These are phyloP conservation scores for Paedocypris micromegethes DNA, from an alignment of 2,797 vertebrate species.

Conservation along the genomic window DNA sequence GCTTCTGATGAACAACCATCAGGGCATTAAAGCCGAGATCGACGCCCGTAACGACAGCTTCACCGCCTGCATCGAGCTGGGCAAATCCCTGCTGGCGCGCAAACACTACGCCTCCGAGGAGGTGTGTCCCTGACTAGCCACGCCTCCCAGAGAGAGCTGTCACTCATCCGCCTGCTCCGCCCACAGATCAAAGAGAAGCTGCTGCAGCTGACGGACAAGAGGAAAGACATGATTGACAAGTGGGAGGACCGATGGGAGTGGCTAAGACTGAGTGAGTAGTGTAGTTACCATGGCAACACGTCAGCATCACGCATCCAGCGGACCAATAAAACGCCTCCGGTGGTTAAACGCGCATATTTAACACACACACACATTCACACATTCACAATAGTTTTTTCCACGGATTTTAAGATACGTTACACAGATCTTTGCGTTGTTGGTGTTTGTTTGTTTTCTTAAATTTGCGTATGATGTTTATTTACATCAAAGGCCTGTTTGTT, in stretches of 20 bases:
- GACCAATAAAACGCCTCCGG: no score
- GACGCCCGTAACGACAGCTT: conserved; percentile 96
- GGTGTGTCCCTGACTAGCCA: conserved; percentile 63
- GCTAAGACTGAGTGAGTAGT: conserved; percentile 89
- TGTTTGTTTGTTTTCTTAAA: no score
- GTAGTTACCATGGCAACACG: neutral
- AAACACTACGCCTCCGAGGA: conserved; percentile 93
- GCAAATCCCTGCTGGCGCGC: conserved; percentile 87
- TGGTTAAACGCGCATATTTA: no score
- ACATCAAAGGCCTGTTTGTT: no score
- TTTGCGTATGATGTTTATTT: no score
- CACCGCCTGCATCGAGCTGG: conserved; percentile 89
- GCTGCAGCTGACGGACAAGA: conserved; percentile 91
- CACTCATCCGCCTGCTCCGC: neutral
- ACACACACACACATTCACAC: no score
- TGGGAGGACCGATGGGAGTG: conserved; percentile 98
- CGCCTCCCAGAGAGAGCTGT: no score
- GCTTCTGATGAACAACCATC: conserved; percentile 98
- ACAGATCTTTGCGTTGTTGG: no score
- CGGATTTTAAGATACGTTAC: no score
- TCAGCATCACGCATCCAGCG: no score
- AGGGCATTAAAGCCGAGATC: conserved; percentile 96
- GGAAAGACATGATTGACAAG: conserved; percentile 98
- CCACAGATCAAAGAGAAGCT: conserved; percentile 91
- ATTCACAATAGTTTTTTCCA: no score